Evolutionary conservation across 2,888 invertebrate genomes (phyloP).

Genomic region (Dyspetes luteomarginatus): DNA sequence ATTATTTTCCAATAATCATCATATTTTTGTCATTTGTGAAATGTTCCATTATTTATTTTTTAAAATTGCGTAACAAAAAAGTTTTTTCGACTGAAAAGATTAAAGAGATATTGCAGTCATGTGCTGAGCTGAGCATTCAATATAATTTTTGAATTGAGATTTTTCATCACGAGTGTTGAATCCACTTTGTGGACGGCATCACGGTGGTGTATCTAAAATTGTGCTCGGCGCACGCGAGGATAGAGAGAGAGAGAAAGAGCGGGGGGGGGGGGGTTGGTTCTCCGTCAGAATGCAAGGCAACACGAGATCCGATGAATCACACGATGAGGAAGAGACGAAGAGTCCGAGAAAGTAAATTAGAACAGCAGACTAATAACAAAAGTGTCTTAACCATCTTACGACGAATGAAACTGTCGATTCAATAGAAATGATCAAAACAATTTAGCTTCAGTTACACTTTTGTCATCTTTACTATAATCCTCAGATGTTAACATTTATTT

Average conservation of each 20-base stretch:
- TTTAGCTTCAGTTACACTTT: not conserved
- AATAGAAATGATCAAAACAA: not conserved
- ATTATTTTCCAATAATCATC: too few species aligned
- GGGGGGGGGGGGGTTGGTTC: not conserved
- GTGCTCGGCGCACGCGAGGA: not conserved
- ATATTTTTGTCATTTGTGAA: too few species aligned
- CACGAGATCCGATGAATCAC: constrained; percentile 28
- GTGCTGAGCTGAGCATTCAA: not conserved
- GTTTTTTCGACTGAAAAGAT: too few species aligned
- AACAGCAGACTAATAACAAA: not conserved
- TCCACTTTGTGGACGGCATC: not conserved
- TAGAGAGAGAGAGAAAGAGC: not conserved
- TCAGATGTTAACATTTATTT: too few species aligned
- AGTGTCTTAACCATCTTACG: not conserved
- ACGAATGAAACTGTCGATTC: constrained; percentile 5
- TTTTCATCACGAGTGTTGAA: not conserved
- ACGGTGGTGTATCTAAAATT: constrained; percentile 4
- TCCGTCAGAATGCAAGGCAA: not conserved
- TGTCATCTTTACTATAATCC: too few species aligned
- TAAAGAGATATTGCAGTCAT: too few species aligned
- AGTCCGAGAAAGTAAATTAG: constrained; percentile 10
- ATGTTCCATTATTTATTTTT: too few species aligned
- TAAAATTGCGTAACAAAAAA: too few species aligned
- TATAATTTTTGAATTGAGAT: not conserved
- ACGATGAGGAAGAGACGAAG: constrained; percentile 3